Percentiles rank a stretch among this genome's conserved stretches.
These are phyloP conservation scores for Palythoa heliodiscus DNA, from an alignment of 92 coral and sea anemone species.

Conservation along the genomic window DNA sequence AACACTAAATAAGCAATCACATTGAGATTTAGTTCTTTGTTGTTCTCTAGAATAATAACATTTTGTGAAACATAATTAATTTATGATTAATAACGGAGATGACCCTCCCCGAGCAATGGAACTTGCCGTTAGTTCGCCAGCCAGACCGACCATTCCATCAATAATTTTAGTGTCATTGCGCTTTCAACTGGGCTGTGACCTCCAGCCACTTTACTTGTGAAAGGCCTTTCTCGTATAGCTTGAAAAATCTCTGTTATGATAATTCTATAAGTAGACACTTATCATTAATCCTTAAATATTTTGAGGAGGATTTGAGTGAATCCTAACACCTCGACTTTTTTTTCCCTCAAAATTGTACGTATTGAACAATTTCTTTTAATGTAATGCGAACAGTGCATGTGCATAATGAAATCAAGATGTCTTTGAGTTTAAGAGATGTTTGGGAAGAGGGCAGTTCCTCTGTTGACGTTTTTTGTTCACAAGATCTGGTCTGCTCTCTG, in stretches of 20 bases:
- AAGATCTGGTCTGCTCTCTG: constrained; percentile 5
- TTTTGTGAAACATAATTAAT: no score
- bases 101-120: constrained; percentile 38
- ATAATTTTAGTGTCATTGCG: not conserved
- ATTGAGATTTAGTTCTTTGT: no score
- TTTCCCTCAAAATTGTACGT: no score
- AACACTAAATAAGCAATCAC: no score
- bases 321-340: not conserved
- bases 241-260: constrained; percentile 4
- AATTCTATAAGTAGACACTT: not conserved
- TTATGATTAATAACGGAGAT: no score
- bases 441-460: constrained; percentile 23
- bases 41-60: no score
- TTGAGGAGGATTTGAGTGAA: not conserved
- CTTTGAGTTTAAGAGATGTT: constrained; percentile 26
- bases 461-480: constrained; percentile 17
- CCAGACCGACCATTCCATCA: constrained; percentile 6
- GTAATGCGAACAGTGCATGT: not conserved
- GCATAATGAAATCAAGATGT: not conserved
- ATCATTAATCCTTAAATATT: not conserved
- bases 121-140: constrained; percentile 26
- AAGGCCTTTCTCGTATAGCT: not conserved
- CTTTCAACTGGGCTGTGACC: constrained; percentile 9
- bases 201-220: not conserved
- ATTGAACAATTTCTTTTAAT: constrained; percentile 33